Evolutionary conservation across 2,888 invertebrate genomes (phyloP).

Genomic region (Dione vanillae): DNA sequence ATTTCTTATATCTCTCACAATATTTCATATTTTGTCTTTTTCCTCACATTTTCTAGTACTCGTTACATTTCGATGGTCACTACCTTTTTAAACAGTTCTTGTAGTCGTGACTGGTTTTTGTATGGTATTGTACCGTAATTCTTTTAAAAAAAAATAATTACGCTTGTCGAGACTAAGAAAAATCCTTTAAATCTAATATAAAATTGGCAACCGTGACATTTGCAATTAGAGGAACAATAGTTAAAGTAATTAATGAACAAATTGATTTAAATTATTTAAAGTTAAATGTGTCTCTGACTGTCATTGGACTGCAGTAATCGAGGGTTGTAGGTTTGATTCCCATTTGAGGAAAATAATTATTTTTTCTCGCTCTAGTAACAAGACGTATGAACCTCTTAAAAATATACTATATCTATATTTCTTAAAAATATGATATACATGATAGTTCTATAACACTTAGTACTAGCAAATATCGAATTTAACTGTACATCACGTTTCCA

Average conservation of each 20-base stretch:
- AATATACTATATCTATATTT: too few species aligned
- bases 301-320: too few species aligned
- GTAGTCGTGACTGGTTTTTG: constrained; percentile 4
- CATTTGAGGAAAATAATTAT: too few species aligned
- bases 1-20: background rate
- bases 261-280: background rate
- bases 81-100: background rate
- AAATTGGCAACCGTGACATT: background rate
- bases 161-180: background rate
- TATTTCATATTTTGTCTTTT: background rate
- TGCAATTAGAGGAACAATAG: background rate
- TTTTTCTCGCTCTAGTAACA: too few species aligned
- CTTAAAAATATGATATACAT: too few species aligned
- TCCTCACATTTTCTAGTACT: background rate
- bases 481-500: constrained; percentile 39
- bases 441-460: background rate
- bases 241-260: background rate
- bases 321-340: too few species aligned
- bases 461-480: constrained; percentile 15
- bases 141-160: constrained; percentile 3
- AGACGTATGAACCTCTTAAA: too few species aligned
- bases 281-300: too few species aligned
- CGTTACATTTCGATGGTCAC: background rate
- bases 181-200: background rate
- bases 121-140: background rate